These are phyloP conservation scores for Shinisaurus crocodilurus DNA, from an alignment of 2,113 vertebrate genomes.

Conservation along the genomic window DNA sequence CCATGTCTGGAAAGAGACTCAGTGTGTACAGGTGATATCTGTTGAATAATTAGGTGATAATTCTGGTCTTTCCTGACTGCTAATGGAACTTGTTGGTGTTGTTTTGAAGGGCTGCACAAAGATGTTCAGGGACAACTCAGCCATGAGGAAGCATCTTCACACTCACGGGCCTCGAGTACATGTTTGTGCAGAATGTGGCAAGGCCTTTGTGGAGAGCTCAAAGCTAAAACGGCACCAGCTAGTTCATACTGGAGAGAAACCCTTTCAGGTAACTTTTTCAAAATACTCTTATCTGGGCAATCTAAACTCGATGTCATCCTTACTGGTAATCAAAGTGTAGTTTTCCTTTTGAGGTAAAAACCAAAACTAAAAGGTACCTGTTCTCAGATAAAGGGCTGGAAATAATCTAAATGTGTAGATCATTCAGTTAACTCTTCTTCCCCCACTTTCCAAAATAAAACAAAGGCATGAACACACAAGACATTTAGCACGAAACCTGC, in stretches of 20 bases:
- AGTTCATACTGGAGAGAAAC: conserved; percentile 99
- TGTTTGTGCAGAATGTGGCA: conserved; percentile 97
- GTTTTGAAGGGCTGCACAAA: conserved; percentile 93
- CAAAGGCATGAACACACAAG: neutral
- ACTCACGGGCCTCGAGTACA: conserved; percentile 96
- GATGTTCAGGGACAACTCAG: conserved; percentile 99
- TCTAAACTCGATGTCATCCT: neutral
- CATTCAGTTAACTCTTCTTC: neutral
- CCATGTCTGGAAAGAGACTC: conserved; percentile 52
- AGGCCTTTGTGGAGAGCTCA: conserved; percentile 98
- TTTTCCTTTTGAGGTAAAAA: neutral
- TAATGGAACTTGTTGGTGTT: conserved; percentile 68
- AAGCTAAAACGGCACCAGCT: conserved; percentile 98
- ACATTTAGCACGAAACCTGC: neutral
- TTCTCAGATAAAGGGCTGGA: neutral
- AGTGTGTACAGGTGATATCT: neutral
- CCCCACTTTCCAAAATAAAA: neutral
- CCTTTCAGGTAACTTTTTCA: conserved; percentile 89
- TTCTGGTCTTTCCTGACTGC: conserved; percentile 24
- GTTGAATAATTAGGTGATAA: neutral
- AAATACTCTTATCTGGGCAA: fast-evolving
- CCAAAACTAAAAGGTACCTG: neutral
- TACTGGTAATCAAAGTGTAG: neutral
- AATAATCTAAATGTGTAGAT: neutral
- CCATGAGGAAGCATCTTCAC: conserved; percentile 98